phyloP scores from a whole-genome alignment of 2,888 invertebrate species.

The Dastarcus helophoroides region DNA sequence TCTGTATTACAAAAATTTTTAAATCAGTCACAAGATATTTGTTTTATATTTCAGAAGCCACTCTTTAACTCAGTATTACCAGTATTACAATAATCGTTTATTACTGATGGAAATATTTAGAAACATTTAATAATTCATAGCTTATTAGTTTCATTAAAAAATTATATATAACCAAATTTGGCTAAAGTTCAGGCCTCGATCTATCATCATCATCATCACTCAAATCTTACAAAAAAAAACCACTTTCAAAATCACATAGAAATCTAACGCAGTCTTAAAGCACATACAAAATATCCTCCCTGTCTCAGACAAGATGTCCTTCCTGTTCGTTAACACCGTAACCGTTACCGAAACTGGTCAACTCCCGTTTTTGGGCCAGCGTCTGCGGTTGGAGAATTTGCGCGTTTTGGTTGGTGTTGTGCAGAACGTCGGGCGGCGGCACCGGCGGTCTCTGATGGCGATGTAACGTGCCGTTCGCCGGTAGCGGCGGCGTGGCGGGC shows the following conservation, averaged over 20 bases:
- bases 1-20: no score
- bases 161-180: neutral
- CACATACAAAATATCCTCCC: constrained; percentile 31
- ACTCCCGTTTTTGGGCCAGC: constrained; percentile 33
- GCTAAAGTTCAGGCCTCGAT: neutral
- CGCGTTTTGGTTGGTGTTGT: constrained; percentile 35
- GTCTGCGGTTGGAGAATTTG: constrained; percentile 38
- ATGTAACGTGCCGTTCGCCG: constrained; percentile 34
- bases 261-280: constrained; percentile 19
- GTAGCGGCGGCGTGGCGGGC: constrained; percentile 29
- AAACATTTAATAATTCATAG: no score
- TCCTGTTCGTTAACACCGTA: constrained; percentile 38
- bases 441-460: constrained; percentile 30
- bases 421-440: constrained; percentile 36
- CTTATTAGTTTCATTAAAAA: neutral
- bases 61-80: no score
- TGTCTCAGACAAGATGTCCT: constrained; percentile 38
- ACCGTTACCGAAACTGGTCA: constrained; percentile 37
- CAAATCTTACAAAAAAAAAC: neutral
- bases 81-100: no score
- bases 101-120: no score
- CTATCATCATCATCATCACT: no score
- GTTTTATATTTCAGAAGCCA: no score
- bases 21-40: no score
- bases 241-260: neutral